These are phyloP conservation scores for Conchocele bisecta DNA, from an alignment of 2,888 invertebrate species.

Conservation along the genomic window DNA sequence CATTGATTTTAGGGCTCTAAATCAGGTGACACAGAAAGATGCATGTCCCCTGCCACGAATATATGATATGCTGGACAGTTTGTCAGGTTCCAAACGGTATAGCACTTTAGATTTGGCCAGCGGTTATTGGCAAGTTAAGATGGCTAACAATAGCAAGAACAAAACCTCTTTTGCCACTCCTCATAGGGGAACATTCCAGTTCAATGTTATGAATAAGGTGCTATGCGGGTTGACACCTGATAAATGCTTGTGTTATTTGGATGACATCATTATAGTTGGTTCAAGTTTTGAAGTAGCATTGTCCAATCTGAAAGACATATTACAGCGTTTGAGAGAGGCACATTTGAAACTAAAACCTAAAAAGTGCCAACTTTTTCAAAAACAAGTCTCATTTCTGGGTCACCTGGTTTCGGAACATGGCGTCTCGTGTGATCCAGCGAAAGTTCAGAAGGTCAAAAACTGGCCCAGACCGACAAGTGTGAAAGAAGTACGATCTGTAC, in stretches of 20 bases:
- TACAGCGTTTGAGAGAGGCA: slow-evolving; percentile 11
- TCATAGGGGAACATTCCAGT: slow-evolving; percentile 10
- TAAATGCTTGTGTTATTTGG: slow-evolving; percentile 25
- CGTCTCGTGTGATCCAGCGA: slow-evolving; percentile 16
- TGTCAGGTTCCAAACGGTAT: slow-evolving; percentile 12
- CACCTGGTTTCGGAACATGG: slow-evolving; percentile 24
- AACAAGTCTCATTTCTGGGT: slow-evolving; percentile 26
- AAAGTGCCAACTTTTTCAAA: slow-evolving; percentile 33
- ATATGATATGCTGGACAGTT: slow-evolving; percentile 12
- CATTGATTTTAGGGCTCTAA: slow-evolving; percentile 10
- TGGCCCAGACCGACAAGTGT: slow-evolving; percentile 17
- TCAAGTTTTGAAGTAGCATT: slow-evolving; percentile 13
- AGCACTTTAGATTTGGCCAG: slow-evolving; percentile 13
- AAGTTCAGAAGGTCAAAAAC: slow-evolving; percentile 16
- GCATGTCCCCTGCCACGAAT: slow-evolving; percentile 20
- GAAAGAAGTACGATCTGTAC: slow-evolving; percentile 1
- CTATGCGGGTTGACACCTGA: slow-evolving; percentile 6
- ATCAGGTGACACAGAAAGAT: slow-evolving; percentile 10
- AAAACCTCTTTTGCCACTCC: slow-evolving; percentile 23
- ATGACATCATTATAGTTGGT: slow-evolving; percentile 26
- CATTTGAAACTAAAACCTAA: slow-evolving; percentile 26
- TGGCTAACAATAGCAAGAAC: not conserved
- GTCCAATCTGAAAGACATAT: slow-evolving; percentile 6
- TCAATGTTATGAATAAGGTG: slow-evolving; percentile 10
- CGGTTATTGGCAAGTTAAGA: slow-evolving; percentile 24